Percentiles rank a stretch among this genome's conserved stretches.
Evolutionary conservation across 2,888 invertebrate species (phyloP).

Genomic region (Folsomia candida): DNA sequence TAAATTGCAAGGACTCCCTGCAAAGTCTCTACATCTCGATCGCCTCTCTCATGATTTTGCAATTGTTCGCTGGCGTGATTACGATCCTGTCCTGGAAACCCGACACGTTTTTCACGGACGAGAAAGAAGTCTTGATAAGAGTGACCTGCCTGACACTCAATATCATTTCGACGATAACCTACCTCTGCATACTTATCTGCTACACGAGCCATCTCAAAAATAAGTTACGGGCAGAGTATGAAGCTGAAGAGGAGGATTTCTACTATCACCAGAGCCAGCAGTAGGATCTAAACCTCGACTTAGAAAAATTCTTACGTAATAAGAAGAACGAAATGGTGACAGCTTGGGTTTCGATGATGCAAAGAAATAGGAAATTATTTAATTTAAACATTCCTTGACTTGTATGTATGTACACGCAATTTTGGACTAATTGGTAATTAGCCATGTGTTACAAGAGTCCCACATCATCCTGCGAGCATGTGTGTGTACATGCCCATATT

Average conservation of each 20-base stretch:
- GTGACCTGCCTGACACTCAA: constrained; percentile 28
- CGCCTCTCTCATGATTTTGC: constrained; percentile 21
- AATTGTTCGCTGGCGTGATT: constrained; percentile 21
- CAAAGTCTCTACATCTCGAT: constrained; percentile 24
- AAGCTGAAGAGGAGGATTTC: constrained; percentile 23
- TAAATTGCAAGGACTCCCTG: constrained; percentile 34
- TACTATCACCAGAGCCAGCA: too few species aligned
- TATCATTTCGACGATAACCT: constrained; percentile 26
- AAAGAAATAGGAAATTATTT: too few species aligned
- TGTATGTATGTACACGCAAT: too few species aligned
- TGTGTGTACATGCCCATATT: too few species aligned
- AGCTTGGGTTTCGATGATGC: too few species aligned
- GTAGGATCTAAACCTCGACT: too few species aligned
- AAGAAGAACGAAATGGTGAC: too few species aligned
- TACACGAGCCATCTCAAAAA: constrained; percentile 25
- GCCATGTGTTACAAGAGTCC: too few species aligned
- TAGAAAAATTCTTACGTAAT: too few species aligned
- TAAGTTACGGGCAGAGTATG: constrained; percentile 27
- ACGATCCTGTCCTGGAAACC: constrained; percentile 34
- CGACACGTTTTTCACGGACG: constrained; percentile 3
- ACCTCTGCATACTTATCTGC: constrained; percentile 27
- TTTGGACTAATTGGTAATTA: too few species aligned
- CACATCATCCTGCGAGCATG: too few species aligned
- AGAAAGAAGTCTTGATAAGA: constrained; percentile 23
- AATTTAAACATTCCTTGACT: too few species aligned